These are phyloP conservation scores for Lepus townsendii DNA, from an alignment of 2,797 vertebrate genomes.

Conservation along the genomic window DNA sequence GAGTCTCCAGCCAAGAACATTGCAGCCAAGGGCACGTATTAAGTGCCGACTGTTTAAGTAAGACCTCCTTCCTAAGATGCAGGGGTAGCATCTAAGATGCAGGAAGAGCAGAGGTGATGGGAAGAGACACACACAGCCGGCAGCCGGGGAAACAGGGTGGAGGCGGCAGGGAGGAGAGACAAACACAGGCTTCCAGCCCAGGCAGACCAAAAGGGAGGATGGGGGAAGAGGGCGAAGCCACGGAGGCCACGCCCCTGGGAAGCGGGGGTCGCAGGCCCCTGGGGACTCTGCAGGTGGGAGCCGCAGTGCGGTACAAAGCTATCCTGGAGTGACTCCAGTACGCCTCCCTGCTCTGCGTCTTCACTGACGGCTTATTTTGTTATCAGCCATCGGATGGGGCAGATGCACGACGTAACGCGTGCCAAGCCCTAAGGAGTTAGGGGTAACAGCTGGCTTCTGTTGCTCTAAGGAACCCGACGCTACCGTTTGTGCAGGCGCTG, in stretches of 20 bases:
- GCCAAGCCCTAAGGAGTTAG: background rate
- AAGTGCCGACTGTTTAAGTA: background rate
- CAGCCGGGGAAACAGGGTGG: background rate
- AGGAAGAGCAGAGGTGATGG: background rate
- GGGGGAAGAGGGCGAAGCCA: background rate
- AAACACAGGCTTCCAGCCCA: slow-evolving; percentile 4
- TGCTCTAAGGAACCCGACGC: background rate
- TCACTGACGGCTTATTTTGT: slow-evolving; percentile 28
- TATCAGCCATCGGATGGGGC: background rate
- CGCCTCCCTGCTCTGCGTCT: background rate
- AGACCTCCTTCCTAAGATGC: background rate
- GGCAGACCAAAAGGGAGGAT: slow-evolving; percentile 21
- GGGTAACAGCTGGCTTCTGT: slow-evolving; percentile 9
- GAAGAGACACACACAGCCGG: background rate
- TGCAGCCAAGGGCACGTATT: background rate
- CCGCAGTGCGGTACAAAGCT: too few species aligned
- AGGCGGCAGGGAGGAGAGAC: background rate
- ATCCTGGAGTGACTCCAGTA: background rate
- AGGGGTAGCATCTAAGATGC: background rate
- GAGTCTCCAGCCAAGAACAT: background rate
- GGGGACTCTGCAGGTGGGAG: background rate
- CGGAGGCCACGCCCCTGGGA: background rate
- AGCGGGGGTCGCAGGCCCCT: background rate
- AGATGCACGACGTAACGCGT: background rate
- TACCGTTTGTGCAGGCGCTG: background rate